Evolutionary conservation across 2,113 vertebrate species (phyloP), one percentile per base, ranked within the genome.

Genomic region (Centropus unirufus): DNA sequence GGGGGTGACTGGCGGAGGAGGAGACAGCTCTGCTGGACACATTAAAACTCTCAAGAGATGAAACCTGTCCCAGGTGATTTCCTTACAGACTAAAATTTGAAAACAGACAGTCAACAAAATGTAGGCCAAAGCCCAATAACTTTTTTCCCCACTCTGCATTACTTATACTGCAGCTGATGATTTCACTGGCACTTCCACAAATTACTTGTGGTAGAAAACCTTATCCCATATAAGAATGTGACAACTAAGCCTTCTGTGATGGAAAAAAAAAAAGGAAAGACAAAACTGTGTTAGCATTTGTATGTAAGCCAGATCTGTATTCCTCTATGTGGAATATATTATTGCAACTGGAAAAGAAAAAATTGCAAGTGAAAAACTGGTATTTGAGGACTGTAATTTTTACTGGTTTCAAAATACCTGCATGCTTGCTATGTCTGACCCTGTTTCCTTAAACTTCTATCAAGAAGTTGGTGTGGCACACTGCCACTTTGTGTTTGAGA

Each of bases 381-480:
- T 8, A 3, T 18, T 36, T 42, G 26, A 84, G 32, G 18, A 42
- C 8, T 24, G 2, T 4, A 18, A 51, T 42, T 83, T 59, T 91
- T 42, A 6, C 17, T 54, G 6, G 23, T 76, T 51, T 58, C 64
- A 42, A 39, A 69, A 52, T 4, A 5, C 4, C 3, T 3, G 1
- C 23, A 11, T 8, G 13, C 57, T 76, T 29, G n/a, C 20, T 9
- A 0, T 5, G 23, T 44, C 73, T 49, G 15, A 27, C 16, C 11
- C n/a, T 51, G 2, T 6, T 47, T 87, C 34, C 42, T 77, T 19
- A 8, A 44, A 47, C 4, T 49, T 47, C 47, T 55, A 2, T 16
- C 13, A 23, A 30, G 39, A 59, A 72, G 13, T 3, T 0, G 0
- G 24, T 6, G 20, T 24, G 44, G 12, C 44, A 44, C 55, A 36